Percentiles rank a stretch among this genome's conserved stretches.
These are phyloP conservation scores for Hetaerina americana DNA, from an alignment of 1,140 invertebrate genomes.

Conservation along the genomic window DNA sequence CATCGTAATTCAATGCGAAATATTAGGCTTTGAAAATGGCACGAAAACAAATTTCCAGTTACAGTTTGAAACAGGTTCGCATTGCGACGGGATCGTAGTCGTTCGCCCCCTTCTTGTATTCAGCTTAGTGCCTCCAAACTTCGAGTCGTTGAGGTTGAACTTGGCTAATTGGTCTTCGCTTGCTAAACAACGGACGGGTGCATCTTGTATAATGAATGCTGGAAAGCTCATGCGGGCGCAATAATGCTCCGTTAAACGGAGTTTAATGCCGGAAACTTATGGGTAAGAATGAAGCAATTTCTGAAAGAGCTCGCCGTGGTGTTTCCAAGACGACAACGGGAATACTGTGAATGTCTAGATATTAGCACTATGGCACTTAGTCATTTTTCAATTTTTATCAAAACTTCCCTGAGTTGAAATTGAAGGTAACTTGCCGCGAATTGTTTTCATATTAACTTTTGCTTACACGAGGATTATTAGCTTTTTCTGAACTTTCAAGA, in stretches of 20 bases:
- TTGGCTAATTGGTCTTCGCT: background rate
- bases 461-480: too few relatives aligned
- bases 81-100: background rate
- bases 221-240: background rate
- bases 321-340: too few relatives aligned
- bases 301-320: too few relatives aligned
- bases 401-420: too few relatives aligned
- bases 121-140: background rate
- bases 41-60: background rate
- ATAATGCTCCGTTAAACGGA: background rate
- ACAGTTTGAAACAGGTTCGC: background rate
- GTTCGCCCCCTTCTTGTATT: background rate
- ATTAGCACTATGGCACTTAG: too few relatives aligned
- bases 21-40: background rate
- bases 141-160: background rate
- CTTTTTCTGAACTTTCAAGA: too few relatives aligned
- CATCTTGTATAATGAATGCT: too few relatives aligned
- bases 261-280: background rate
- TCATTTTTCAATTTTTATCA: too few relatives aligned
- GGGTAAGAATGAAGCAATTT: too few relatives aligned
- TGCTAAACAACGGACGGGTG: background rate
- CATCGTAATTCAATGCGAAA: background rate
- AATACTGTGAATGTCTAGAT: too few relatives aligned
- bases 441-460: too few relatives aligned
- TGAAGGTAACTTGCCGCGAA: too few relatives aligned